Evolutionary conservation across 2,888 invertebrate genomes (phyloP).

Genomic region (Acleris literana): DNA sequence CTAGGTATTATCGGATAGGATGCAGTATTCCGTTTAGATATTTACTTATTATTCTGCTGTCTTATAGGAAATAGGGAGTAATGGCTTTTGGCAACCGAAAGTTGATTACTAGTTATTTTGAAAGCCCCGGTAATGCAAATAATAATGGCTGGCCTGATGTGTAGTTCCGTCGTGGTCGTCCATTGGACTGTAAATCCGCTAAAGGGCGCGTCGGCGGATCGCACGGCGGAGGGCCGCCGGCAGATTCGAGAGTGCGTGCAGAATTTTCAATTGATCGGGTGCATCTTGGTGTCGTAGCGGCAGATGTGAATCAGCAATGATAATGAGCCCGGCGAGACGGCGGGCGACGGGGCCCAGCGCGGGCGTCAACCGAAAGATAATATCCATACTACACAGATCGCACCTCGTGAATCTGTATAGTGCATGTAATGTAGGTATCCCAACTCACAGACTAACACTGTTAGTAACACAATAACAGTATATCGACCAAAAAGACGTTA

Average conservation of each 20-base stretch:
- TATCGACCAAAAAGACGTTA: neutral
- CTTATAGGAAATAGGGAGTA: slow-evolving; percentile 24
- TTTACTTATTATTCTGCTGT: slow-evolving; percentile 15
- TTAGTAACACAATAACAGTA: neutral
- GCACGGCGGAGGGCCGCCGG: slow-evolving; percentile 52
- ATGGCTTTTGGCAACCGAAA: slow-evolving; percentile 18
- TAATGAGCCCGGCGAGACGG: slow-evolving; percentile 62
- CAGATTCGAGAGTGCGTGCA: slow-evolving; percentile 64
- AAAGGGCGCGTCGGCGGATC: slow-evolving; percentile 55
- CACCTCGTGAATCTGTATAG: slow-evolving; percentile 4
- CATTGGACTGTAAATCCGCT: slow-evolving; percentile 66
- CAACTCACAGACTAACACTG: neutral
- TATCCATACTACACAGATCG: slow-evolving; percentile 2
- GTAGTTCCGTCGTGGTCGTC: slow-evolving; percentile 39
- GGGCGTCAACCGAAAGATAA: neutral
- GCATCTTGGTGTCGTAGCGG: slow-evolving; percentile 51
- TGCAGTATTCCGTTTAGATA: slow-evolving; percentile 2
- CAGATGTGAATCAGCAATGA: slow-evolving; percentile 58
- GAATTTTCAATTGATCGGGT: slow-evolving; percentile 62
- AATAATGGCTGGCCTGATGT: slow-evolving; percentile 29
- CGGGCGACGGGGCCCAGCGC: slow-evolving; percentile 16
- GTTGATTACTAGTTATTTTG: slow-evolving; percentile 16
- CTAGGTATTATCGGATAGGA: slow-evolving; percentile 19
- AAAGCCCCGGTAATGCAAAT: slow-evolving; percentile 25
- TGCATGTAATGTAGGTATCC: neutral